A percentile compares a stretch with the other conserved stretches of the same genome.
These are phyloP conservation scores for Parnassius glacialis DNA, from an alignment of 2,888 invertebrate genomes.

Conservation along the genomic window DNA sequence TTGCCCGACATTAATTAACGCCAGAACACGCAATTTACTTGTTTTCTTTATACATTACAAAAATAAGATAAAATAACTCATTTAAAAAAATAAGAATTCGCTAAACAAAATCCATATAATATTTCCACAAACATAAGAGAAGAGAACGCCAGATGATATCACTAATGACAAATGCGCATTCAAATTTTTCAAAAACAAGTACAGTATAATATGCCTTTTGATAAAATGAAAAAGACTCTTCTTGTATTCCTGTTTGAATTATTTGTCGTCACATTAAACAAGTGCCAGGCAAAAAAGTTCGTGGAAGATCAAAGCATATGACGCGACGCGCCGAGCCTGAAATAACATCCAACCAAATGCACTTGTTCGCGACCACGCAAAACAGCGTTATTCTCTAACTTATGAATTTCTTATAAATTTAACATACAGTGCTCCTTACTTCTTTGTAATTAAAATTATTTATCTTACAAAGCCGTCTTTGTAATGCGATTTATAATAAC, in stretches of 20 bases:
- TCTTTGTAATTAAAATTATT: constrained; percentile 24
- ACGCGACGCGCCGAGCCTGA: constrained; percentile 58
- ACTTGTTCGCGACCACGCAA: constrained; percentile 46
- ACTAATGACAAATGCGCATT: constrained; percentile 71
- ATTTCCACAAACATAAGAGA: constrained; percentile 3
- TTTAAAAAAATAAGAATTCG: constrained; percentile 5
- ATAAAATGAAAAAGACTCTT: constrained; percentile 68
- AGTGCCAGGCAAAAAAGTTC: constrained; percentile 71
- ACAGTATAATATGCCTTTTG: constrained; percentile 47
- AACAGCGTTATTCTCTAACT: constrained; percentile 35
- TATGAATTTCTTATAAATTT: constrained; percentile 33
- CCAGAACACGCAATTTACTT: neutral
- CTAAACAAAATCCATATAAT: constrained; percentile 15
- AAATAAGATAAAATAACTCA: no score
- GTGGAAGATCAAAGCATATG: constrained; percentile 71
- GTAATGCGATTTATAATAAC: constrained; percentile 20
- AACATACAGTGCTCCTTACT: constrained; percentile 34
- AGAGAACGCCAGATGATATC: constrained; percentile 46
- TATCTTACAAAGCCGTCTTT: constrained; percentile 20
- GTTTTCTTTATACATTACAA: neutral
- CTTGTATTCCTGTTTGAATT: constrained; percentile 68
- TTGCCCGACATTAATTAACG: neutral
- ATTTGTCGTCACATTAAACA: constrained; percentile 79
- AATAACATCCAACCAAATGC: constrained; percentile 63
- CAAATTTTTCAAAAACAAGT: constrained; percentile 56